These are phyloP conservation scores for Noctua pronuba DNA, from an alignment of 2,888 invertebrate species.

Conservation along the genomic window DNA sequence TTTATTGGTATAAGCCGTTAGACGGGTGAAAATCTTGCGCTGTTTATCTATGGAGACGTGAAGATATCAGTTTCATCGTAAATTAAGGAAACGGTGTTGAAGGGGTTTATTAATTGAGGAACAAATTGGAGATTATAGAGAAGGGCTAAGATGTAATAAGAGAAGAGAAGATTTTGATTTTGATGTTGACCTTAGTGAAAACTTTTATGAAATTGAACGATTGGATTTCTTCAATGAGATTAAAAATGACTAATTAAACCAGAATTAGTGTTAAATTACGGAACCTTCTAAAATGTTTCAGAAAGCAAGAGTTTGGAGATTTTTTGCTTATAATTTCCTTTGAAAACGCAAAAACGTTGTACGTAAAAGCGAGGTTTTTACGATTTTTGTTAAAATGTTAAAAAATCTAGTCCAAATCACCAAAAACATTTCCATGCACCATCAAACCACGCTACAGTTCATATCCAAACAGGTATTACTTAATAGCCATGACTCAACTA, in stretches of 20 bases:
- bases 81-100: conserved; percentile 32
- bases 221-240: not conserved
- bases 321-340: no score
- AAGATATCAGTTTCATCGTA: conserved; percentile 57
- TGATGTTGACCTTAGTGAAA: not conserved
- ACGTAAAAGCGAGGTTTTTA: not conserved
- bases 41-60: conserved; percentile 38
- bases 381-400: not conserved
- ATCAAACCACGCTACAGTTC: conserved; percentile 10
- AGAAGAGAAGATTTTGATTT: not conserved
- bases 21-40: conserved; percentile 55
- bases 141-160: not conserved
- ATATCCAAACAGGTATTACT: conserved; percentile 72
- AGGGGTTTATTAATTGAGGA: conserved; percentile 22
- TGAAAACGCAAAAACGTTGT: not conserved
- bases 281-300: not conserved
- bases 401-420: conserved; percentile 20
- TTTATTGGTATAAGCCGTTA: conserved; percentile 66
- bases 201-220: not conserved
- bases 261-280: not conserved
- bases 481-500: conserved; percentile 84
- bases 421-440: conserved; percentile 33
- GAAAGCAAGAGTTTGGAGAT: not conserved
- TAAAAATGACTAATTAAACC: not conserved
- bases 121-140: conserved; percentile 10